Evolutionary conservation across 23 tunicate genomes (phyloP), one percentile per base, ranked within the genome.

Genomic region (Clavelina lepadiformis): DNA sequence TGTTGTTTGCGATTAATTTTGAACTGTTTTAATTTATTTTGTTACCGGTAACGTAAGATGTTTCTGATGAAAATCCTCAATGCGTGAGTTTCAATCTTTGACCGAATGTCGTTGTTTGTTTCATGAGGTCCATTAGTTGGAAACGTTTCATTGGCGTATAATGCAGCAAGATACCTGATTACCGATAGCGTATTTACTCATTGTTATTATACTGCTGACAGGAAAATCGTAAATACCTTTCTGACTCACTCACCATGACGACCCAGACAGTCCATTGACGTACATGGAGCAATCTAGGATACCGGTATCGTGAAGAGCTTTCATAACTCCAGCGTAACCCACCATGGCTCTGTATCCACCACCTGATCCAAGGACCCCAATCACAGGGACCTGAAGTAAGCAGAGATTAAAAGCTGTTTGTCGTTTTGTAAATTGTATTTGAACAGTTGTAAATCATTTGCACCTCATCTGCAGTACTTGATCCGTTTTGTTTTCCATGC

Each of bases 281-380:
- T 88, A 88, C 1, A 83, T 88, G 28, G 57, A 78, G 51, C 82
- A 74, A 58, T 88, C 87, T 20, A 88, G 45, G 13, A 88, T 62
- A 2, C 97, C 97, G 38, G 56, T 38, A 19, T 79, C 88, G 30
- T 81, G 61, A 25, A 87, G 71, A 1, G 89, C 96, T 46, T 80
- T 80, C 67, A 87, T 67, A 2, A 82, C 96, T 5, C 96, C 96
- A 46, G 88, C 61, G 52, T 69, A 69, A 5, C 91, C 96, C 2
- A 65, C 61, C 71, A 87, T 68, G 1, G 96, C 96, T 13, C 96
- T 62, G 32, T 67, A 87, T 0, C 96, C 96, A 2, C 96, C 96
- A 15, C 96, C 96, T 1, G 96, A 87, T 28, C 96, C 96, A 30
- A 87, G 25, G 3, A 87, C 59, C 1, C 82, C 96, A 28, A 87